phyloP scores from a whole-genome alignment of 2,113 vertebrate genomes.

The Psittacus erithacus region DNA sequence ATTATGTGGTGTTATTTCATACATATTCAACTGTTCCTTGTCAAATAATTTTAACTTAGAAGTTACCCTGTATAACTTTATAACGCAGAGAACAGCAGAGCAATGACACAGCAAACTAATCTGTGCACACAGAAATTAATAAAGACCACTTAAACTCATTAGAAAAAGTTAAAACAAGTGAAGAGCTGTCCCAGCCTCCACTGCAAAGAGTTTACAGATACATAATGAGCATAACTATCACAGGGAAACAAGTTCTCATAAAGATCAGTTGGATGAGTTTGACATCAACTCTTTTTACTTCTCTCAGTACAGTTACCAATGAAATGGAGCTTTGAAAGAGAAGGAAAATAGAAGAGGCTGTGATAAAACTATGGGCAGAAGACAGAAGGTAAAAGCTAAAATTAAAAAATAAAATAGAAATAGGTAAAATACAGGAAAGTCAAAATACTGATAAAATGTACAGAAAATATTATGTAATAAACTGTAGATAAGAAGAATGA shows the following conservation, averaged over 20 bases:
- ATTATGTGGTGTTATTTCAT: background rate
- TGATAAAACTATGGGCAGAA: background rate
- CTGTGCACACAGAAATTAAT: background rate
- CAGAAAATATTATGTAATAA: background rate
- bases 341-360: background rate
- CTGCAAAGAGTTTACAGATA: background rate
- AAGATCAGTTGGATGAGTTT: background rate
- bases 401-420: background rate
- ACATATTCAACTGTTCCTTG: background rate
- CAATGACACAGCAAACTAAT: background rate
- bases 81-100: background rate
- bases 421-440: background rate
- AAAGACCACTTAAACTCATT: background rate
- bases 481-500: background rate
- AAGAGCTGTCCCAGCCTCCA: background rate
- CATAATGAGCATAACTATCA: background rate
- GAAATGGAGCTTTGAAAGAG: background rate
- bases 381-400: background rate
- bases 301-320: background rate
- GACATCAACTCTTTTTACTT: background rate
- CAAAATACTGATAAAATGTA: background rate
- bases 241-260: background rate
- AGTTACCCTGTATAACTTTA: background rate
- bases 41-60: background rate
- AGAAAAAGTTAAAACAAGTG: background rate